Evolutionary conservation across 2,113 vertebrate species (phyloP).

Genomic region (Origma solitaria): DNA sequence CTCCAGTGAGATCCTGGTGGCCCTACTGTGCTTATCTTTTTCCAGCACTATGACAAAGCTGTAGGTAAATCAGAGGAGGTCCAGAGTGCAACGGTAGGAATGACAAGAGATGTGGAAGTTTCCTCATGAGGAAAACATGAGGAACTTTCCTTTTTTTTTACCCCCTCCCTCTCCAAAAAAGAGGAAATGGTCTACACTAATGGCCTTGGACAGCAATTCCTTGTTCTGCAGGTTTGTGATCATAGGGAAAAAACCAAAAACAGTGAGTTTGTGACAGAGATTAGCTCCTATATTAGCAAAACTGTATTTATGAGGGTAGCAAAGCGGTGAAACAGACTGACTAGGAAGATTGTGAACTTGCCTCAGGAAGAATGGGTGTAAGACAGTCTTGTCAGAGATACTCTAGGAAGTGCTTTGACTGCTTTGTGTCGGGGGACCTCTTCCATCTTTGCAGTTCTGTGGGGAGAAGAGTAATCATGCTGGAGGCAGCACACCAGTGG

Average conservation of each 20-base stretch:
- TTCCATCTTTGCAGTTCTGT: not conserved
- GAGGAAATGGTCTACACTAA: not conserved
- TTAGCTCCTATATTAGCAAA: not conserved
- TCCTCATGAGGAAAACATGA: not conserved
- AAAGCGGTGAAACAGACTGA: not conserved
- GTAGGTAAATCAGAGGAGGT: not conserved
- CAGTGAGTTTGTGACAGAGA: fast-evolving
- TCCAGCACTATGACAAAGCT: not conserved
- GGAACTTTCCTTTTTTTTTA: not conserved
- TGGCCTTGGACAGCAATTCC: not conserved
- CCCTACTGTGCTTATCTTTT: not conserved
- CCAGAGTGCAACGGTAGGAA: not conserved
- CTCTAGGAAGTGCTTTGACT: not conserved
- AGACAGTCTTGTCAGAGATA: not conserved
- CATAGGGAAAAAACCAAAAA: not conserved
- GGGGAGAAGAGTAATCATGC: fast-evolving
- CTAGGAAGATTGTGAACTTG: not conserved
- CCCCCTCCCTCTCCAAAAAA: not conserved
- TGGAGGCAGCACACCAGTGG: not conserved
- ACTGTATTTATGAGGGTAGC: not conserved
- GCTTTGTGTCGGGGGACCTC: not conserved
- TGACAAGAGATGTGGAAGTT: not conserved
- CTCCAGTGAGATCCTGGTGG: not conserved
- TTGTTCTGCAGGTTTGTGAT: not conserved
- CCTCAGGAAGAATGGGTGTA: not conserved